Conservation (phyloP, 2,797 vertebrate species). For the Manis javanica region DNA sequence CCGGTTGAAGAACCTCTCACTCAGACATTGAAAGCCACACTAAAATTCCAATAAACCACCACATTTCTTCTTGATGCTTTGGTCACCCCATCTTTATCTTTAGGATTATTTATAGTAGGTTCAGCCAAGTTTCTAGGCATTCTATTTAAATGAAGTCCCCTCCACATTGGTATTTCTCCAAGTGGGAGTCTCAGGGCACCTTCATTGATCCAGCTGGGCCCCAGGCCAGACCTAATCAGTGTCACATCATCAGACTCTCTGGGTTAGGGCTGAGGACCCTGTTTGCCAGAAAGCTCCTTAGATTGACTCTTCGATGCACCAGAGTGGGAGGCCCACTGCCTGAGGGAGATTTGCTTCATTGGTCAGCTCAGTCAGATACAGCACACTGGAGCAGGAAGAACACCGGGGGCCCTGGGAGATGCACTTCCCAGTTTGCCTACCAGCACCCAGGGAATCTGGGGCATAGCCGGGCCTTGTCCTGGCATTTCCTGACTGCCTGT, state of each 20-base stretch:
- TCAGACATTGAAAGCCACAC: not conserved
- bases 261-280: not conserved
- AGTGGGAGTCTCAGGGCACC: not conserved
- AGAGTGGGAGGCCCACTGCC: not conserved
- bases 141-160: not conserved
- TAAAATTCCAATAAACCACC: not conserved
- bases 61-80: not conserved
- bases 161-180: not conserved
- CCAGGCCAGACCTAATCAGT: not conserved
- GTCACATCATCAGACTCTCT: not conserved
- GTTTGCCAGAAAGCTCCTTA: not conserved
- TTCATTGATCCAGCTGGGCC: not conserved
- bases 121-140: not conserved
- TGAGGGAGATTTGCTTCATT: fast-evolving
- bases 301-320: not conserved
- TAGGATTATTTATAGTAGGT: not conserved
- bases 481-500: not conserved
- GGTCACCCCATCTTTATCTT: not conserved
- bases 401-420: not conserved
- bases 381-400: not conserved
- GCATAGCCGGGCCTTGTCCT: no score
- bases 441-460: not conserved
- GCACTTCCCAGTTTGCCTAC: not conserved
- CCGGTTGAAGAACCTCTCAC: not conserved
- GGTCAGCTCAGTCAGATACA: not conserved